Base-by-base conservation (phyloP, 2,888 invertebrate genomes). In the Diarsia dahlii region DNA sequence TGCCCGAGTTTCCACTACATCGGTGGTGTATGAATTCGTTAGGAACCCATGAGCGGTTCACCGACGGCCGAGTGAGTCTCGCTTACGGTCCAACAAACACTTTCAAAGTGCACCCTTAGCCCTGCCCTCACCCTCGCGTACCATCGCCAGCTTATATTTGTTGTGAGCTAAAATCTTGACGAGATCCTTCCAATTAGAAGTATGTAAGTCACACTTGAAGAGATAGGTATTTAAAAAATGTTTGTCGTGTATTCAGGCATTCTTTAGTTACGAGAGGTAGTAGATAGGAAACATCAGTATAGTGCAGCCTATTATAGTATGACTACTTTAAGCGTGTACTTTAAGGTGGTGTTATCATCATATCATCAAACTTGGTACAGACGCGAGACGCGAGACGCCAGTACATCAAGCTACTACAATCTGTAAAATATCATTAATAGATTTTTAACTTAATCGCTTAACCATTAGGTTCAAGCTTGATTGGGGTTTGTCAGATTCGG, bases 1-100 rank as follows among this genome's bases (percentile, higher is more conserved):
- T 95, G 94, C 91, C 94, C 95, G 94, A 95, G 94, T 95, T 95
- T 95, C 95, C 94, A 93, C 91, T 90, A 93, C 92, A 93, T 91
- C 91, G 92, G 87, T 91, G 90, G 87, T 91, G 92, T 91, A 92
- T 93, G 91, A 92, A 91, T 92, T 92, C 91, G 91, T 93, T 92
- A 92, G 91, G 90, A 92, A 90, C 91, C 91, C 92, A 91, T 94
- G 93, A 92, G 90, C 90, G 91, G 90, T 89, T 92, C 92, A 91
- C 90, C 89, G 92, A 87, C 91, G 93, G 92, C 86, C 93, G 93
- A 93, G 88, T 90, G 91, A 87, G 88, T 87, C 88, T 75, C 89
- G 89, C 92, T 94, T 90, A 94, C 94, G 94, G 94, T 94, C 92
- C 93, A 91, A 87, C 94, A 93, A 90, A 88, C 94, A 90, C 91